Conservation (phyloP, 2,888 invertebrate species). For the Pyralis farinalis region DNA sequence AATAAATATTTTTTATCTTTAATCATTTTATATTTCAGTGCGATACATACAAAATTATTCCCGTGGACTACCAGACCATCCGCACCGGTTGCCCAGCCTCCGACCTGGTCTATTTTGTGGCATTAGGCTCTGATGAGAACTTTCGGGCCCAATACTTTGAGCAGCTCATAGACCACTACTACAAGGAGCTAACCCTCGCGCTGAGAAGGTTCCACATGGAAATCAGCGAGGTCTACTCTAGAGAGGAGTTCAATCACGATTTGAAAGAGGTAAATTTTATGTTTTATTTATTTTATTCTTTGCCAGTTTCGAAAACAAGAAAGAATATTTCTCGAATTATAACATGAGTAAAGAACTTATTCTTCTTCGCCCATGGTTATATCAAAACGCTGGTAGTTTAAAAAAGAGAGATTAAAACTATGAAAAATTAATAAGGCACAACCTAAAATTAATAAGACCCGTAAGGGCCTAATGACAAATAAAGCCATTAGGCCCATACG, state of each 20-base stretch:
- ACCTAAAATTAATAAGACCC: too few species aligned
- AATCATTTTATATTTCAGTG: constrained; percentile 38
- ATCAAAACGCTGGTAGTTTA: too few species aligned
- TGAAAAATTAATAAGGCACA: too few species aligned
- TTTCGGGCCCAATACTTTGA: constrained; percentile 40
- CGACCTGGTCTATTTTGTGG: constrained; percentile 57
- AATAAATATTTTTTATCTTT: too few species aligned
- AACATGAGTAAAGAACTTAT: too few species aligned
- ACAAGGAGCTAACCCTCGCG: constrained; percentile 31
- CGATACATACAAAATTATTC: constrained; percentile 31
- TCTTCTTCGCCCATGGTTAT: too few species aligned
- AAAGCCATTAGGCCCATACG: too few species aligned
- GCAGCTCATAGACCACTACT: constrained; percentile 33
- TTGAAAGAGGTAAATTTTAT: constrained; percentile 40
- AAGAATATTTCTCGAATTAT: too few species aligned
- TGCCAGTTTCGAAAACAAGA: too few species aligned
- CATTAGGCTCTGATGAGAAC: constrained; percentile 45
- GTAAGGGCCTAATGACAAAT: too few species aligned
- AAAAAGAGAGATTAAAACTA: too few species aligned
- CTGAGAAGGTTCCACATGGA: constrained; percentile 34
- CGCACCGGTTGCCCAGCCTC: constrained; percentile 39
- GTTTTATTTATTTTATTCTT: too few species aligned
- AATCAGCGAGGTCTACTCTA: constrained; percentile 37
- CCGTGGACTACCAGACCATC: constrained; percentile 55
- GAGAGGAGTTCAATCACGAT: constrained; percentile 41